Evolutionary conservation across 2,888 invertebrate genomes (phyloP), one percentile per base, ranked within the genome.

Genomic region (Hyposoter dolosus): DNA sequence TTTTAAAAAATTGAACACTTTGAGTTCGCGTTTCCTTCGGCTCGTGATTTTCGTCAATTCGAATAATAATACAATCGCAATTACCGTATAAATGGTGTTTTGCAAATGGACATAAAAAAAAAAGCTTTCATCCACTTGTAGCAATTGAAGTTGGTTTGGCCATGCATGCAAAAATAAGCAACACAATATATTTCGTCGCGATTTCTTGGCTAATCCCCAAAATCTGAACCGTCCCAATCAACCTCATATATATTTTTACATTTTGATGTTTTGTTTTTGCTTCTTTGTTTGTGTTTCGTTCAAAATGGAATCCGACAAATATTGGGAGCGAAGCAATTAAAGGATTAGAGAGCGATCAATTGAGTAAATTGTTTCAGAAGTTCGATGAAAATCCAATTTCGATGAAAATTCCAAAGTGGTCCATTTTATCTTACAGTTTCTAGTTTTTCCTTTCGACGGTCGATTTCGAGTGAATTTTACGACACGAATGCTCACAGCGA

Each of bases 381-480:
- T 53, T 32, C n/a, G n/a, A n/a, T n/a, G n/a, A n/a, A n/a, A n/a
- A n/a, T n/a, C 32, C 63, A 63, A 32, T 32, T 66, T 66, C 17
- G 7, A 4, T 66, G 35, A 7, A 40, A 66, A 9, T 66, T 40
- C 3, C 1, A 17, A 12, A 35, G 40, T n/a, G 66, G 32, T 66
- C 35, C 66, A 66, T 40, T 66, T 66, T 66, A n/a, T n/a, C 40
- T 40, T 40, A 66, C 32, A 17, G 5, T 66, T 35, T 35, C 40
- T 40, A 40, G 40, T 66, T 66, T 35, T 35, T 66, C 40, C n/a
- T 66, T 63, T 63, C 17, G 10, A 17, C 17, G 12, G 12, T 53
- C 7, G 32, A 28, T 71, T 19, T n/a, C 5, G 47, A 28, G 45
- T 47, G 15, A 12, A 47, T 47, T 47, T 71, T 32, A 45, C 28